phyloP scores from a whole-genome alignment of 2,113 vertebrate genomes.

The Jacana jacana region DNA sequence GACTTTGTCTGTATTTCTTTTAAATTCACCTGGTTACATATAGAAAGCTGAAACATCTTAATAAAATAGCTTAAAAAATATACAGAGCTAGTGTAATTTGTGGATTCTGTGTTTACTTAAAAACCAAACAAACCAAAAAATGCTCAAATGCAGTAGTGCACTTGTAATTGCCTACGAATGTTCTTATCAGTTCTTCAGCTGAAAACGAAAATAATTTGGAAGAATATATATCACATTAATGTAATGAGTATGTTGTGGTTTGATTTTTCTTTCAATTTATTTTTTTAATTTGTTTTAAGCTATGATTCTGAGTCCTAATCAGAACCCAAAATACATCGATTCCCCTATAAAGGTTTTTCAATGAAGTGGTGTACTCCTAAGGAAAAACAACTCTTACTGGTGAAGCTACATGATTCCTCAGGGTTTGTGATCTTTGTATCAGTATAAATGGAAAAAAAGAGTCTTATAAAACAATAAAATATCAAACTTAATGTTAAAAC shows the following conservation, averaged over 20 bases:
- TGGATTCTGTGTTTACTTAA: neutral
- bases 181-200: neutral
- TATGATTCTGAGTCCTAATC: neutral
- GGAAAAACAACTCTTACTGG: neutral
- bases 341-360: neutral
- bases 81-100: neutral
- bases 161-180: neutral
- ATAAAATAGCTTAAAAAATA: neutral
- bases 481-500: neutral
- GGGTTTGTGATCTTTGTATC: neutral
- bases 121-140: neutral
- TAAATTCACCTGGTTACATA: neutral
- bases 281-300: neutral
- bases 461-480: neutral
- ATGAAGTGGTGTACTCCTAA: neutral
- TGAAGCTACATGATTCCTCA: neutral
- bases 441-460: neutral
- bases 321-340: neutral
- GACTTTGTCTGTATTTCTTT: neutral
- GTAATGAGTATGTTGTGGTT: neutral
- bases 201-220: neutral
- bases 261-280: neutral
- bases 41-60: neutral
- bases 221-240: neutral
- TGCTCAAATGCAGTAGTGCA: accelerated